A percentile compares a stretch with the other conserved stretches of the same genome.
Conservation (phyloP, 2,888 invertebrate genomes). For the Lepeophtheirus nordmannii region DNA sequence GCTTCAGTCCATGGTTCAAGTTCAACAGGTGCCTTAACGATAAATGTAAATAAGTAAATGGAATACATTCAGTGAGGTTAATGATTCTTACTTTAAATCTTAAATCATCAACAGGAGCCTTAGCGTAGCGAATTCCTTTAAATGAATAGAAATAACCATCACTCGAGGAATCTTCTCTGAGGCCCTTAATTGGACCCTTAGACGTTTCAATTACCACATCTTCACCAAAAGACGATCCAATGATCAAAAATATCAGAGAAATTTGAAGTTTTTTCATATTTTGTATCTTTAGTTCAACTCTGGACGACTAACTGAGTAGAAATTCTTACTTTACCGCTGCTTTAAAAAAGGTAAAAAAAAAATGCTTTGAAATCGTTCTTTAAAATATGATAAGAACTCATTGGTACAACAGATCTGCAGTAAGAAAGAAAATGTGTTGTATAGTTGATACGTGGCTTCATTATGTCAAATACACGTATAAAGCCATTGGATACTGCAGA, state of each 20-base stretch:
- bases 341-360: too few species aligned
- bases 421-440: too few species aligned
- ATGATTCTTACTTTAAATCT: slow-evolving; percentile 30
- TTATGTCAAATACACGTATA: too few species aligned
- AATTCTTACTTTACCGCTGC: too few species aligned
- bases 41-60: slow-evolving; percentile 5
- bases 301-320: too few species aligned
- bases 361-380: too few species aligned
- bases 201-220: slow-evolving; percentile 29
- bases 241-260: background rate
- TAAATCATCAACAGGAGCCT: slow-evolving; percentile 29
- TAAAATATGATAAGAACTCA: too few species aligned
- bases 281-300: too few species aligned
- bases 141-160: slow-evolving; percentile 30
- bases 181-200: slow-evolving; percentile 30
- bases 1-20: slow-evolving; percentile 30
- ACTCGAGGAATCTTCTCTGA: slow-evolving; percentile 27
- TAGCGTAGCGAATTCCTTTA: slow-evolving; percentile 31
- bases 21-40: slow-evolving; percentile 29
- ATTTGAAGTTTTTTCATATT: too few species aligned
- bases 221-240: background rate
- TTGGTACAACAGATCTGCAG: too few species aligned
- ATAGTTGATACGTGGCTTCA: too few species aligned
- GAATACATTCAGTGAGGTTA: background rate
- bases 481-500: too few species aligned